phyloP scores from a whole-genome alignment of 2,888 invertebrate genomes.

The Coenonympha glycerion region DNA sequence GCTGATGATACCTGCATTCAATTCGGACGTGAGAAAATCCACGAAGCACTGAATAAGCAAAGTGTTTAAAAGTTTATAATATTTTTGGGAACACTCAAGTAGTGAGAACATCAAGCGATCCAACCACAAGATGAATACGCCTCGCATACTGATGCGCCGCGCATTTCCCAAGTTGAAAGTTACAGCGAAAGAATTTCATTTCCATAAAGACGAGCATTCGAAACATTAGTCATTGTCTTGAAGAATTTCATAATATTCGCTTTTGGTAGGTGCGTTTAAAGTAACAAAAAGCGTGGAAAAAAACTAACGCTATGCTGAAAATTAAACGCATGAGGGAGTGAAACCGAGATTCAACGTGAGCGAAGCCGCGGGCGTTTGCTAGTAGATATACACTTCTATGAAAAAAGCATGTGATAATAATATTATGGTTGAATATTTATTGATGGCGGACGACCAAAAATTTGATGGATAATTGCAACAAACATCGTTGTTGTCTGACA shows the following conservation, averaged over 20 bases:
- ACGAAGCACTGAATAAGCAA: too few relatives aligned
- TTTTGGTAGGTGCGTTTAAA: conserved; percentile 15
- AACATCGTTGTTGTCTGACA: too few relatives aligned
- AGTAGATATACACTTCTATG: too few relatives aligned
- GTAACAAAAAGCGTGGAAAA: neutral
- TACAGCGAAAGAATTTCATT: conserved; percentile 35
- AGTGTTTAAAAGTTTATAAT: neutral
- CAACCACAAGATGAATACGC: neutral
- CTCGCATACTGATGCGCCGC: neutral
- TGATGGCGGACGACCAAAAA: too few relatives aligned
- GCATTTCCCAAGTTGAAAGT: neutral
- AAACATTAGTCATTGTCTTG: conserved; percentile 32
- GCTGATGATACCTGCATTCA: too few relatives aligned
- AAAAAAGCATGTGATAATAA: too few relatives aligned
- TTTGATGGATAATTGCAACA: too few relatives aligned
- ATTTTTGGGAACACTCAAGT: neutral
- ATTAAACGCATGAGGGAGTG: too few relatives aligned
- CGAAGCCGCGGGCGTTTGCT: too few relatives aligned
- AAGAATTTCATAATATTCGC: conserved; percentile 35
- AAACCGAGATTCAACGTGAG: too few relatives aligned
- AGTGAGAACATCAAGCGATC: conserved; percentile 1
- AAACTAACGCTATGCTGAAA: neutral
- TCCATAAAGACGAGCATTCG: conserved; percentile 27
- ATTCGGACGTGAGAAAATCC: too few relatives aligned
- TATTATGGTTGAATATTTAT: too few relatives aligned